phyloP scores from a whole-genome alignment of 2,888 invertebrate genomes.

The Philhelius pedissequus region DNA sequence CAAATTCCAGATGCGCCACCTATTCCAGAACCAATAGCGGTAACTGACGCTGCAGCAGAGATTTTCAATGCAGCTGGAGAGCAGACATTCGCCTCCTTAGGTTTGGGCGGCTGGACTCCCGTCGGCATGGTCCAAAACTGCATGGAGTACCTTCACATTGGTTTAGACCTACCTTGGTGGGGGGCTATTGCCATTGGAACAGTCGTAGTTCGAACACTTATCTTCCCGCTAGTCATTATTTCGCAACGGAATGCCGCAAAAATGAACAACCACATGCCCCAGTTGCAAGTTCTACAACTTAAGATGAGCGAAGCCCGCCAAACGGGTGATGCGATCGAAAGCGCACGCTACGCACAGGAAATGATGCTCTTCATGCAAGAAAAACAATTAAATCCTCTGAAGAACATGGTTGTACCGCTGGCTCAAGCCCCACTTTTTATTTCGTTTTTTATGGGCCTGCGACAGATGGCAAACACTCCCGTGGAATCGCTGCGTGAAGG shows the following conservation, averaged over 20 bases:
- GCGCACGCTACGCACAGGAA: slow-evolving; percentile 87
- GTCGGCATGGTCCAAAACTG: slow-evolving; percentile 89
- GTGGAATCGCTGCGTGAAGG: slow-evolving; percentile 94
- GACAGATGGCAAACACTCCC: slow-evolving; percentile 93
- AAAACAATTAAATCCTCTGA: slow-evolving; percentile 89
- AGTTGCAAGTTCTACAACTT: slow-evolving; percentile 88
- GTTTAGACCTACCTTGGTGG: slow-evolving; percentile 95
- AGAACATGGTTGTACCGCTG: slow-evolving; percentile 87
- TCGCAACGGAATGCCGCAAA: slow-evolving; percentile 89
- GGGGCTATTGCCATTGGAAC: slow-evolving; percentile 91
- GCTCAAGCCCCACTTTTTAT: slow-evolving; percentile 94
- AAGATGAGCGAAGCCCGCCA: slow-evolving; percentile 93
- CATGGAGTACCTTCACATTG: slow-evolving; percentile 91
- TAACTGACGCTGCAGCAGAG: slow-evolving; percentile 52
- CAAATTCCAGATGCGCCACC: slow-evolving; percentile 75
- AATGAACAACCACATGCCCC: slow-evolving; percentile 92
- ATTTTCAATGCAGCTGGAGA: slow-evolving; percentile 81
- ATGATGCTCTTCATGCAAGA: slow-evolving; percentile 90
- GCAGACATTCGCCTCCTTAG: slow-evolving; percentile 88
- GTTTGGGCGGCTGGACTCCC: slow-evolving; percentile 91
- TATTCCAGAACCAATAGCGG: slow-evolving; percentile 64
- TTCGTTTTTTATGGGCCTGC: slow-evolving; percentile 93
- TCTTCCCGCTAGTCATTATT: slow-evolving; percentile 92
- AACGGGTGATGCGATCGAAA: slow-evolving; percentile 89
- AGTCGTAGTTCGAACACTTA: slow-evolving; percentile 84